phyloP scores from a whole-genome alignment of 1,140 invertebrate genomes.

The Drosophila watanabei region DNA sequence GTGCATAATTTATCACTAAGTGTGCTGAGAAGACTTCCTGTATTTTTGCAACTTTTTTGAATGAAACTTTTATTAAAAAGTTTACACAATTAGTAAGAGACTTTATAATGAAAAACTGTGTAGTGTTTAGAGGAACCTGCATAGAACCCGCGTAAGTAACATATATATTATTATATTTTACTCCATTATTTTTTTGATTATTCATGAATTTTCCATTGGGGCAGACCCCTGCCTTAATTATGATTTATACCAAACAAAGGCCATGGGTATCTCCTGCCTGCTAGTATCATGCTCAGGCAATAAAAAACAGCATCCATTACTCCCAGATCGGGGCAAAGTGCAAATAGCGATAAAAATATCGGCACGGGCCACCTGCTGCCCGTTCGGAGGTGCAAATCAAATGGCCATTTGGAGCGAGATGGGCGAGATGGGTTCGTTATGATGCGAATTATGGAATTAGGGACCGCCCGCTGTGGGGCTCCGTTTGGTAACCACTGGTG shows the following conservation, averaged over 20 bases:
- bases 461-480: conserved; percentile 9
- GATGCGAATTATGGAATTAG: conserved; percentile 44
- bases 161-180: neutral
- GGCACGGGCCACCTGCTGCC: conserved; percentile 54
- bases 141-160: neutral
- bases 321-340: conserved; percentile 10
- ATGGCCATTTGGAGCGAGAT: conserved; percentile 27
- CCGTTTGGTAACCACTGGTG: conserved; percentile 21
- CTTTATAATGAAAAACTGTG: neutral
- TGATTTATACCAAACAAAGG: conserved; percentile 24
- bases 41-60: conserved; percentile 1
- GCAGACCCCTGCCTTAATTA: conserved; percentile 9
- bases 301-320: conserved; percentile 9
- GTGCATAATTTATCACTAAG: conserved; percentile 40
- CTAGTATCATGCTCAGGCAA: conserved; percentile 3
- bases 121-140: neutral
- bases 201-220: conserved; percentile 26
- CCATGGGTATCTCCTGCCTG: conserved; percentile 28
- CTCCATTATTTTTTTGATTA: neutral
- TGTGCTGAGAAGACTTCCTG: conserved; percentile 15
- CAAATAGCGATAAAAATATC: conserved; percentile 31
- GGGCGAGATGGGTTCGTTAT: conserved; percentile 7
- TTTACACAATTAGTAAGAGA: neutral
- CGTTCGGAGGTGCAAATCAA: conserved; percentile 49
- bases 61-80: conserved; percentile 7